Base-by-base conservation (phyloP, 2,113 vertebrate species). In the Irena cyanogastra region DNA sequence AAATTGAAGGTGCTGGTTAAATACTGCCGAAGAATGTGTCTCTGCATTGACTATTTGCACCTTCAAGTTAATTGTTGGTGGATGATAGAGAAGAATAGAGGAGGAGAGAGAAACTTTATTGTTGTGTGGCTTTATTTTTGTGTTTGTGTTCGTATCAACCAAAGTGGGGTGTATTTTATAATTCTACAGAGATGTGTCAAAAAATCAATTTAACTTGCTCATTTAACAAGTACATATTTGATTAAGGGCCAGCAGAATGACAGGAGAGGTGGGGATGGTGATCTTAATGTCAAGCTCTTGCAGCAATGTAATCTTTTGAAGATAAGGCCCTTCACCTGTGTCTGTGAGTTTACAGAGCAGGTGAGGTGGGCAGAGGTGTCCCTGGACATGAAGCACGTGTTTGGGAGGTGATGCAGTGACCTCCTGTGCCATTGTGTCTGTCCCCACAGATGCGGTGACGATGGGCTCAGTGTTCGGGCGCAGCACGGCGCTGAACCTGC, bases 401-500 rank as follows among this genome's bases (percentile, higher is more conserved):
- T 7, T 16, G 50, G 80, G 70, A 68, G 49, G 57, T 11, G 15
- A 3, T 30, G 52, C 72, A 52, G 68, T 71, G 21, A 74, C 81
- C 1, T 1, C 35, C 22, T 47, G 30, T 70, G 60, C 52, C 1
- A 0, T 23, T 37, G 63, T 35, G 24, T 53, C 6, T 87, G 18
- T 82, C 74, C 63, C 87, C 80, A 7, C 95, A 99, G 99, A 99
- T 59, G 99, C 99, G 11, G 99, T 99, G 94, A 99, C 99, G 1
- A 99, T 99, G 99, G 99, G 99, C 54, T 99, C 99, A 1, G 99
- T 99, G 96, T 99, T 99, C 84, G 99, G 99, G 89, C 99, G 99
- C 78, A 99, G 99, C 74, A 99, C 99, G 5, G 99, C 99, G 5
- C 97, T 99, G 39, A 99, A 99, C 83, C 96, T 99, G 97, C 99